Evolutionary conservation across 2,113 vertebrate genomes (phyloP).

Genomic region (Catagonus wagneri): DNA sequence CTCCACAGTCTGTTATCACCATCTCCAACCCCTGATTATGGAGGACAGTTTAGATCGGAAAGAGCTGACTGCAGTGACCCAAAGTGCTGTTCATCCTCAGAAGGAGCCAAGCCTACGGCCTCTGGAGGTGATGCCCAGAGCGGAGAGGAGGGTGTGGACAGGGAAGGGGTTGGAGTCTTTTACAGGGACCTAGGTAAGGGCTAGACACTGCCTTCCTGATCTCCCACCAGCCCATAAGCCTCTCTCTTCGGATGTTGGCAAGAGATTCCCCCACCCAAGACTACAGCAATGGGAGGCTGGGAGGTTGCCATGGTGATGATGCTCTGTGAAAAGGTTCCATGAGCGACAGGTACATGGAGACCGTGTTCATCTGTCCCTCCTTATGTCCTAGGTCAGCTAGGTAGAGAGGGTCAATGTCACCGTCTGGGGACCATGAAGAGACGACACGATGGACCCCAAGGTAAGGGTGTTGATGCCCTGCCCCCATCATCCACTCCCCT

Average conservation of each 20-base stretch:
- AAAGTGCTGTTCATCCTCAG: not conserved
- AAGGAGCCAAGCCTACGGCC: no score
- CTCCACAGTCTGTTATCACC: no score
- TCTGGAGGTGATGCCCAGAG: not conserved
- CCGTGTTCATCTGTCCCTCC: not conserved
- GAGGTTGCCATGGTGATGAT: not conserved
- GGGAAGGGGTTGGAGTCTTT: not conserved
- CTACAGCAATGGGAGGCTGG: no score
- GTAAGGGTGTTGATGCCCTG: fast-evolving
- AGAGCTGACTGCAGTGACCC: no score
- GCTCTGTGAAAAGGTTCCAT: not conserved
- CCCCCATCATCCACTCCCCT: not conserved
- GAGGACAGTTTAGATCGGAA: not conserved
- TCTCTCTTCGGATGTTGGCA: not conserved
- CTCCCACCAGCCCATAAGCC: fast-evolving
- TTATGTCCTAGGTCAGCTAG: not conserved
- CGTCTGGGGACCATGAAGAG: not conserved
- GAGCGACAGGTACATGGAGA: no score
- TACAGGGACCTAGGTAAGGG: not conserved
- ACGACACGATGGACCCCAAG: fast-evolving
- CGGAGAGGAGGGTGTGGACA: fast-evolving
- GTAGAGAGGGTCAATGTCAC: fast-evolving
- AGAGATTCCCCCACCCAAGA: not conserved
- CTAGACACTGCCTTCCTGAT: not conserved
- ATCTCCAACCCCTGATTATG: not conserved